Base-by-base conservation (phyloP, 2,797 vertebrate species). In the Vespertilio murinus region DNA sequence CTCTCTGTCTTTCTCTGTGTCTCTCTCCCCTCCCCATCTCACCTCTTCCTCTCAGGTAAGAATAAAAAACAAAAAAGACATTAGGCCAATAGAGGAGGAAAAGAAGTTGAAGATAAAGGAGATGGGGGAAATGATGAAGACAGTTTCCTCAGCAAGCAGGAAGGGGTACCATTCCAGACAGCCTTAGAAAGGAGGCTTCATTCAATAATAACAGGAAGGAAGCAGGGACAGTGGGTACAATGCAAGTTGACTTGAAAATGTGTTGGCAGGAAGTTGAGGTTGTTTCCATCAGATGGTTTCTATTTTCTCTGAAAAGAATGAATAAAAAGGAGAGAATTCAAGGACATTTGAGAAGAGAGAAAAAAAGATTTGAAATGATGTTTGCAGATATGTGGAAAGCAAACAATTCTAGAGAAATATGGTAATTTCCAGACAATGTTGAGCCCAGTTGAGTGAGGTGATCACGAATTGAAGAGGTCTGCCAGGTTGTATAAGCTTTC, bases 261-360 rank as follows among this genome's bases (percentile, higher is more conserved):
- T 38, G 20, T 75, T 78, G 83, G 49, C 82, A 94, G 86, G 89
- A 96, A 96, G 40, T 61, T 87, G 71, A 94, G 38, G 30, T 74
- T 42, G 30, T 79, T 89, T 77, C 78, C 80, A 79, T 45, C 83
- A 77, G 35, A 75, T 11, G 2, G 42, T 59, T 91, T 96, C 59
- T 71, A 38, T 85, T 91, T 82, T 84, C 45, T 83, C 74, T 89
- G 91, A 25, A 67, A 45, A 86, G 38, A 70, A 28, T 78, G 11
- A 88, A 42, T 52, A 79, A 47, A 64, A 54, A 61, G 16, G 40
- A 88, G 23, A 75, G 69, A 82, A 73, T 12, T 8, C 35, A 91
- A 54, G 40, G 23, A 78, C 3, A 9, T 83, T 9, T 79, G 30
- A 83, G 30, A 8, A 54, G 65, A 80, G 30, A 91, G 56, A 22